A percentile compares a stretch with the other conserved stretches of the same genome.
These are phyloP conservation scores for Tetropium fuscum DNA, from an alignment of 2,888 invertebrate genomes.

Conservation along the genomic window DNA sequence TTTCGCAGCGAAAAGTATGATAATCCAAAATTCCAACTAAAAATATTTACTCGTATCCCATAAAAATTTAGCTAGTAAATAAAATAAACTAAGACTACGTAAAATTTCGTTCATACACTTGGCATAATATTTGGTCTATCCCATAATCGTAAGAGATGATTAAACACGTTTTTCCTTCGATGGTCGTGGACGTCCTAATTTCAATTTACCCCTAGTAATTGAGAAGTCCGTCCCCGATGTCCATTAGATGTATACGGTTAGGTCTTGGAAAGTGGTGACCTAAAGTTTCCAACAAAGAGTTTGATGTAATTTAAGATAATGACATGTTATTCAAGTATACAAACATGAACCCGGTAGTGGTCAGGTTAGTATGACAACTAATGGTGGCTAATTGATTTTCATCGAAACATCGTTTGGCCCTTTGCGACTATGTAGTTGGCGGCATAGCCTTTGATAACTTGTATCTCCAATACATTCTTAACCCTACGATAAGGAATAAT, in stretches of 20 bases:
- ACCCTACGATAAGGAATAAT: too few relatives aligned
- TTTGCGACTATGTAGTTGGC: too few relatives aligned
- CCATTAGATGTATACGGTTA: constrained; percentile 28
- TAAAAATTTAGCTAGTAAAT: too few relatives aligned
- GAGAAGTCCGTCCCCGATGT: neutral
- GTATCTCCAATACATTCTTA: too few relatives aligned
- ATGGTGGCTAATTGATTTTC: constrained; percentile 41
- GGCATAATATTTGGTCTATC: too few relatives aligned
- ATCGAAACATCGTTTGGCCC: too few relatives aligned
- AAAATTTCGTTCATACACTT: too few relatives aligned
- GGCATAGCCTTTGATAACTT: constrained; percentile 31
- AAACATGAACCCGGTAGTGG: constrained; percentile 48
- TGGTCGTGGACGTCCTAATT: neutral
- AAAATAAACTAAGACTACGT: too few relatives aligned
- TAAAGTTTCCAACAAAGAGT: constrained; percentile 59
- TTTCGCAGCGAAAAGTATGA: too few relatives aligned
- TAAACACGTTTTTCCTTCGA: neutral
- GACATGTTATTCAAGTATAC: constrained; percentile 57
- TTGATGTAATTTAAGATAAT: constrained; percentile 58
- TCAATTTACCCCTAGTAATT: neutral
- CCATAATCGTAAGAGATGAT: too few relatives aligned
- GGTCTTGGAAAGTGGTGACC: constrained; percentile 52
- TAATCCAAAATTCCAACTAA: too few relatives aligned
- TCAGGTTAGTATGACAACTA: constrained; percentile 37
- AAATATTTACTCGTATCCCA: too few relatives aligned